Evolutionary conservation across 1,140 invertebrate species (phyloP), one percentile per base, ranked within the genome.

Genomic region (Amphibalanus amphitrite): DNA sequence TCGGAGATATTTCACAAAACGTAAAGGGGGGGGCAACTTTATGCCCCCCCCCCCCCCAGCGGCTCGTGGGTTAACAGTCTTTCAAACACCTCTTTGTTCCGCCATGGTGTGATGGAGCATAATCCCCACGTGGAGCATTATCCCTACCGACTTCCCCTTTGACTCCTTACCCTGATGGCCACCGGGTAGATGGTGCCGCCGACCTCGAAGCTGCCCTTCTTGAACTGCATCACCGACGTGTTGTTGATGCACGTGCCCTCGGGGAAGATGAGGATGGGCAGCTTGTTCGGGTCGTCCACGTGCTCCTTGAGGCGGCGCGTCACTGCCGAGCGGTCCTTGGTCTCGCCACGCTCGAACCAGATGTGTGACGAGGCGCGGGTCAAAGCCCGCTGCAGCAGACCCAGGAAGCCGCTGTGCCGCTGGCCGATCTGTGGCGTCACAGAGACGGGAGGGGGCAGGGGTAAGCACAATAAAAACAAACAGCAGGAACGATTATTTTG

Each of bases 201-300:
- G 65, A 98, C 93, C 86, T 99, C 97, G 81, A 99, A 99, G 78
- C 93, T 97, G 23, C 96, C 96, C 82, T 98, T 99, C 81, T 98
- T 98, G 82, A 99, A 99, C 84, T 99, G 97, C 96, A 99, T 99
- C 0, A 99, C 97, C 0, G 94, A 96, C 0, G 96, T 99, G 79
- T 99, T 99, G 79, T 99, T 99, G 73, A 99, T 98, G 80, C 96
- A 99, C 0, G 97, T 98, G 29, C 93, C 97, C 83, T 99, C 97
- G 0, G 97, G 97, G 80, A 99, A 99, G 78, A 99, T 99, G 10
- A 99, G 84, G 78, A 99, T 97, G 0, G 97, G 97, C 33, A 96
- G 88, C 81, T 98, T 99, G 73, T 88, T 86, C 26, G 88, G 86
- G 81, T 97, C 91, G 20, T 92, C 90, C 25, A 97, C 92, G 80